A percentile compares a stretch with the other conserved stretches of the same genome.
Conservation (phyloP, 2,797 vertebrate genomes). For the Gobio occitaniae region DNA sequence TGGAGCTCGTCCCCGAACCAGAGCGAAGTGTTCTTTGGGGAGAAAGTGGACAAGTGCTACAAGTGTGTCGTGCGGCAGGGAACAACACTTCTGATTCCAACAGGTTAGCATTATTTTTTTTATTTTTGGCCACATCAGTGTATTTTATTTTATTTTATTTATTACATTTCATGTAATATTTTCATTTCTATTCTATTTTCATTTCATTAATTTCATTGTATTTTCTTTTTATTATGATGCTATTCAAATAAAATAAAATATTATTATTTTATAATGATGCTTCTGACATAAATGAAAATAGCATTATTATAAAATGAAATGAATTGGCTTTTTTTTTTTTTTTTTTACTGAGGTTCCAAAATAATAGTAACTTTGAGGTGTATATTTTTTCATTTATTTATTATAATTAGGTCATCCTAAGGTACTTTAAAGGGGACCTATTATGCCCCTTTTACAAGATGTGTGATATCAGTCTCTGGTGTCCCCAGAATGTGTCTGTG, state of each 20-base stretch:
- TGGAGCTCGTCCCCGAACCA: conserved; percentile 99
- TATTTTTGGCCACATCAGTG: neutral
- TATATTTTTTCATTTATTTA: neutral
- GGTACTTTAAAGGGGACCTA: neutral
- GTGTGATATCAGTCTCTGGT: neutral
- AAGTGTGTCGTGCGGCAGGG: conserved; percentile 95
- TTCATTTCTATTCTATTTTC: neutral
- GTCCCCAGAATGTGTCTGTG: neutral
- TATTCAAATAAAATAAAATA: no score
- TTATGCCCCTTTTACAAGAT: no score
- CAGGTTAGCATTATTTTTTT: conserved; percentile 79
- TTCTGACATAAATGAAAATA: neutral
- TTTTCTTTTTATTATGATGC: neutral
- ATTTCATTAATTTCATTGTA: neutral
- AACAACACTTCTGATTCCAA: conserved; percentile 97
- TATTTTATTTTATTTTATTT: no score
- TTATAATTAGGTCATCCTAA: neutral
- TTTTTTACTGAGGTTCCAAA: neutral
- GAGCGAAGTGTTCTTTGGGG: conserved; percentile 98
- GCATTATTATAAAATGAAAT: neutral
- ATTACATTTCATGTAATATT: no score
- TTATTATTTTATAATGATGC: no score
- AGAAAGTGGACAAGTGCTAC: conserved; percentile 97
- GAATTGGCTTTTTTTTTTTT: neutral
- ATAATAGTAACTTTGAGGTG: neutral